Base-by-base conservation (phyloP, 1,140 invertebrate species). In the Littorina saxatilis region DNA sequence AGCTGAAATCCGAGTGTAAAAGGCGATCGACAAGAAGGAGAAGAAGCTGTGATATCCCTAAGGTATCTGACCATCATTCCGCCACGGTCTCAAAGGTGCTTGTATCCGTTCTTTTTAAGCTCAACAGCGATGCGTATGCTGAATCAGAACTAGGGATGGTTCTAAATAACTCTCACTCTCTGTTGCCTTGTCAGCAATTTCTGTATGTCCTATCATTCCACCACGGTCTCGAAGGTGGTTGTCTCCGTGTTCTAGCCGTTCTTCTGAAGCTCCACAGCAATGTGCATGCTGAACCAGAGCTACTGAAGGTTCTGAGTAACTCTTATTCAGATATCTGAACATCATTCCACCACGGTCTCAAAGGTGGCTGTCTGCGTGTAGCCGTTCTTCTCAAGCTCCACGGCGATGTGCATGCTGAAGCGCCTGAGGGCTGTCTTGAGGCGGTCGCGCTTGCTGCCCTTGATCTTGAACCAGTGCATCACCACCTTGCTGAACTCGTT, bases 401-500 rank as follows among this genome's bases (percentile, higher is more conserved):
- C 77, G 1, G 83, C 83, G 61, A 84, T 82, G 52, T 84, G 83
- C 79, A 79, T 81, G 72, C 83, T 84, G 75, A 84, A 77, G 52
- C 78, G 73, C 20, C 83, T 47, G 37, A 89, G 74, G 2, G 87
- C 86, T 61, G 84, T 83, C 73, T 86, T 84, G 32, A 88, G 80
- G 32, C 85, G 80, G 66, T 82, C 82, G 27, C 83, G 80, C 70
- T 84, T 84, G 52, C 83, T 84, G 73, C 83, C 85, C 55, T 84
- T 82, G 35, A 87, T 70, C 72, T 76, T 82, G 75, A 84, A 77
- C 84, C 87, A 90, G 13, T 70, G 47, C 66, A 78, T 82, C 1
- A 89, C 72, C 27, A 88, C 84, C 74, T 86, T 86, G 43, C 87
- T 73, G 73, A 89, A 88, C 66, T 88, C 88, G 15, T 76, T 79